These are phyloP conservation scores for Charadrius vociferus DNA, from an alignment of 2,113 vertebrate species.

Conservation along the genomic window DNA sequence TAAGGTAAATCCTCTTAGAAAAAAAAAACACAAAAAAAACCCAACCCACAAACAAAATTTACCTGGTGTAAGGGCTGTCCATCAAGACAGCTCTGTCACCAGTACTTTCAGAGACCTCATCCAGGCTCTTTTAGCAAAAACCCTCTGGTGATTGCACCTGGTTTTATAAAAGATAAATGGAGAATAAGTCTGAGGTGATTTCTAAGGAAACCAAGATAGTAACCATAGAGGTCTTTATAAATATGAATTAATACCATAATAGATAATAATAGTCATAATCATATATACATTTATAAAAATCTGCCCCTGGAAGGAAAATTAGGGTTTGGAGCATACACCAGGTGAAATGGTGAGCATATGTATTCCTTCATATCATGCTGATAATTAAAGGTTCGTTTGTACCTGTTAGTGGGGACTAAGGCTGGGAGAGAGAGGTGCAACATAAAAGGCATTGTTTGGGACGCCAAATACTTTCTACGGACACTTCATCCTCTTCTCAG, in stretches of 20 bases:
- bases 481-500: not conserved
- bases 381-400: not conserved
- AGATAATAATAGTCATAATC: not conserved
- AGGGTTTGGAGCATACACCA: not conserved
- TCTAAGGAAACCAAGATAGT: not conserved
- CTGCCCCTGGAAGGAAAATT: not conserved
- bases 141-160: not conserved
- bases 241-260: not conserved
- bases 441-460: not conserved
- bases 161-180: not conserved
- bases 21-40: not conserved
- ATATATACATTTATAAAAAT: not conserved
- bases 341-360: not conserved
- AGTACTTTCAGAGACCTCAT: not conserved
- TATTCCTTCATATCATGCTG: not conserved
- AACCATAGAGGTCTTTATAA: not conserved
- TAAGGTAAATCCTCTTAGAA: not conserved
- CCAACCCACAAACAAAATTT: not conserved
- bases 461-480: not conserved
- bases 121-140: not conserved
- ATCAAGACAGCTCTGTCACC: not conserved
- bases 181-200: not conserved
- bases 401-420: not conserved
- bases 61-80: not conserved
- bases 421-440: not conserved